Evolutionary conservation across 2,888 invertebrate genomes (phyloP), one percentile per base, ranked within the genome.

Genomic region (Eumerus sabulonum): DNA sequence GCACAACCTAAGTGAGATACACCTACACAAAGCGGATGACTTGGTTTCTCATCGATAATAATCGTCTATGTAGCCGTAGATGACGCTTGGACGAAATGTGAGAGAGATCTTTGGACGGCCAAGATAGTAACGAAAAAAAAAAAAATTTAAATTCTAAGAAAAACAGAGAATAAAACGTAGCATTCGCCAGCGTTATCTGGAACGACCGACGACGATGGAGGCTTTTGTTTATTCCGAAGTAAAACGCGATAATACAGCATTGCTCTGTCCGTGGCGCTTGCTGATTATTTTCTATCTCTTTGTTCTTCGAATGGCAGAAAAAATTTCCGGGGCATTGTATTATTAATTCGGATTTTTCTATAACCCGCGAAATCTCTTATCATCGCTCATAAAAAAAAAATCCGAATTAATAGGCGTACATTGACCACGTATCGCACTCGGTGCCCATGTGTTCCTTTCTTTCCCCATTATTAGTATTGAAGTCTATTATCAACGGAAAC

Each of bases 391-490:
- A 53, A 44, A 54, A n/a, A 35, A 47, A 47, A 17, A 73, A 38
- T 59, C 16, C 4, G 36, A 59, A 73, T 60, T 67, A 68, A 68
- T 48, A 72, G 72, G 47, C 59, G 59, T 68, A 57, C 73, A 60
- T 79, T 79, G 74, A 79, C 74, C 74, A 68, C 62, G 42, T 60
- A 67, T 63, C 47, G 50, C n/a, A 36, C 14, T n/a, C 27, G 7
- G 45, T 4, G 27, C 27, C 40, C 19, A 47, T 14, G 53, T 48
- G 48, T 48, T 13, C 40, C n/a, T 48, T n/a, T n/a, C n/a, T n/a
- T n/a, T n/a, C n/a, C n/a, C n/a, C n/a, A n/a, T n/a, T 36, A 18
- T 9, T 53, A 53, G 18, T 63, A 27, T 47, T 51, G 5, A 36
- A 67, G 44, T 38, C 27, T 14, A 45, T 50, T 44, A 50, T 50